These are phyloP conservation scores for Agrochola lota DNA, from an alignment of 2,888 invertebrate genomes.

Conservation along the genomic window DNA sequence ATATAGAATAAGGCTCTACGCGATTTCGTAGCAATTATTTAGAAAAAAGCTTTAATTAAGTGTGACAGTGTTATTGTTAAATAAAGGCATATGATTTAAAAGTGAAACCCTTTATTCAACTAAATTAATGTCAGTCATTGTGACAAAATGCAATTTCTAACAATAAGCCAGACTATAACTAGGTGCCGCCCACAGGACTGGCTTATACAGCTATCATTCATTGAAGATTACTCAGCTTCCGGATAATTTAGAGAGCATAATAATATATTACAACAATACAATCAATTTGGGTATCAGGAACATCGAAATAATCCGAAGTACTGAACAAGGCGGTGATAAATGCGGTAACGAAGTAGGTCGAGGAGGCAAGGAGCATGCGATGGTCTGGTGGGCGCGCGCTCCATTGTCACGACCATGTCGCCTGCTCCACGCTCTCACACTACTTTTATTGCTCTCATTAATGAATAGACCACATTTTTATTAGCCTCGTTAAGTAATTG, in stretches of 20 bases:
- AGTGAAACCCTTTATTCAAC: slow-evolving; percentile 18
- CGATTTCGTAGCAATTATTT: neutral
- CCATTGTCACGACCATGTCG: slow-evolving; percentile 67
- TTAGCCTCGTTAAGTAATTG: slow-evolving; percentile 62
- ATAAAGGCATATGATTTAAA: slow-evolving; percentile 21
- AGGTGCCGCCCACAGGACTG: slow-evolving; percentile 23
- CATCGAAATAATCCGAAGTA: slow-evolving; percentile 61
- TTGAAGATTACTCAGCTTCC: slow-evolving; percentile 65
- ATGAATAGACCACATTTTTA: slow-evolving; percentile 60
- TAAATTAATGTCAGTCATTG: slow-evolving; percentile 26
- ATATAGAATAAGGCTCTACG: neutral
- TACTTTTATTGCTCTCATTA: slow-evolving; percentile 69
- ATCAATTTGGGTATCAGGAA: slow-evolving; percentile 83
- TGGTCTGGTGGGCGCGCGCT: slow-evolving; percentile 68
- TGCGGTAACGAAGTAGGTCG: slow-evolving; percentile 76
- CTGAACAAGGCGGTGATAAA: slow-evolving; percentile 70
- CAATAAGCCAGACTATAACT: slow-evolving; percentile 27
- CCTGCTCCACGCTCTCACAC: slow-evolving; percentile 67
- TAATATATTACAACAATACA: slow-evolving; percentile 73
- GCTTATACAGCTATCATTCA: slow-evolving; percentile 41
- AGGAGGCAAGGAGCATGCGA: slow-evolving; percentile 56
- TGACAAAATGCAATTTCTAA: slow-evolving; percentile 35
- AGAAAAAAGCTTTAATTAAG: neutral
- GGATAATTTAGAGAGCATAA: slow-evolving; percentile 58
- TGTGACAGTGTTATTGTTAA: slow-evolving; percentile 13